Evolutionary conservation across 2,797 vertebrate genomes (phyloP).

Genomic region (Leptodactylus fallax): DNA sequence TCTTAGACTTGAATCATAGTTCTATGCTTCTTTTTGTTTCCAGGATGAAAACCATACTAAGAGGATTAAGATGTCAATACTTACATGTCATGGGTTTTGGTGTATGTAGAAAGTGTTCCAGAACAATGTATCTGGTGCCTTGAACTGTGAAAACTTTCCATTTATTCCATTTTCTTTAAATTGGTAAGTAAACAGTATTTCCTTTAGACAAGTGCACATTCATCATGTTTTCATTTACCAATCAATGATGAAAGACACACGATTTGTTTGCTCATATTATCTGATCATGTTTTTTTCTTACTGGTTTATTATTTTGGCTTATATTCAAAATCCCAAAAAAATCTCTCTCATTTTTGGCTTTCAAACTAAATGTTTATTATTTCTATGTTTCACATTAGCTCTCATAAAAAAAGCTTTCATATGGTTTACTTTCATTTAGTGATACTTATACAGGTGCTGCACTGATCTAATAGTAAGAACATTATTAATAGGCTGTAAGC

Average conservation of each 20-base stretch:
- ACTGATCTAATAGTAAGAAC: too few species aligned
- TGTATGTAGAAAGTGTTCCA: not conserved
- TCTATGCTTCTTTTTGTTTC: not conserved
- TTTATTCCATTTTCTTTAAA: constrained; percentile 15
- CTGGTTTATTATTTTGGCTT: constrained; percentile 5
- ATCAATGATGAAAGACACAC: constrained; percentile 18
- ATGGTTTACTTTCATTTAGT: not conserved
- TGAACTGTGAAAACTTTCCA: constrained; percentile 2
- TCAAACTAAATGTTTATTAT: not conserved
- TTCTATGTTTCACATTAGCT: not conserved
- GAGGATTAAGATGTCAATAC: not conserved
- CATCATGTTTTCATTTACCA: constrained; percentile 15
- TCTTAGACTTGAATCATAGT: not conserved
- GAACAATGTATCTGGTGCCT: not conserved
- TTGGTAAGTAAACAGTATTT: constrained; percentile 29
- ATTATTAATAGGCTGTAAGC: too few species aligned
- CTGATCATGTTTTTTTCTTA: not conserved
- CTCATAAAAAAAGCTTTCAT: not conserved
- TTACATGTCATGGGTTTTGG: not conserved
- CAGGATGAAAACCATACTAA: not conserved
- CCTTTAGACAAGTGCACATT: constrained; percentile 12
- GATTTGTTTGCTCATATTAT: constrained; percentile 20
- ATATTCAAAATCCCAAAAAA: not conserved
- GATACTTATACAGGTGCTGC: too few species aligned
- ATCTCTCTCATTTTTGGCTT: not conserved